Evolutionary conservation across 2,888 invertebrate species (phyloP).

Genomic region (Zelleria hepariella): DNA sequence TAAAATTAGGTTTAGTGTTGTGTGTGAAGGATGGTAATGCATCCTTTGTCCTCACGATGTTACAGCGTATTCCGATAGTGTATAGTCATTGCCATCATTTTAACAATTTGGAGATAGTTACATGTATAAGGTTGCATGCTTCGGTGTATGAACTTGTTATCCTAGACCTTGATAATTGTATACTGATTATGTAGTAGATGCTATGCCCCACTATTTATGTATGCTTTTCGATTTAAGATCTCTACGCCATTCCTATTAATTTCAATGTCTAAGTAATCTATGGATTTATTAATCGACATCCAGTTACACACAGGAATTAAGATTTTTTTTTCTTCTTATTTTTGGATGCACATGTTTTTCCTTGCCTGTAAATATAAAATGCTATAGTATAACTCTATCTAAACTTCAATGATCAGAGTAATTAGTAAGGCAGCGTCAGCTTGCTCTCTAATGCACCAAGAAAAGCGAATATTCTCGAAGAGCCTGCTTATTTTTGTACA

Average conservation of each 20-base stretch:
- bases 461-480: not conserved
- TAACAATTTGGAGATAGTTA: not conserved
- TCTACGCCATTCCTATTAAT: too few species aligned
- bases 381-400: too few species aligned
- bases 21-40: constrained; percentile 30
- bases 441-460: not conserved
- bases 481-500: not conserved
- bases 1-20: constrained; percentile 37
- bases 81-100: not conserved
- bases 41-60: not conserved
- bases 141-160: constrained; percentile 16
- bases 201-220: not conserved
- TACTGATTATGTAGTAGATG: not conserved
- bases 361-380: too few species aligned
- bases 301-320: too few species aligned
- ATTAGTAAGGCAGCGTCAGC: not conserved
- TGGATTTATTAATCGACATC: too few species aligned
- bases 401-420: not conserved
- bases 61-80: not conserved
- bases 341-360: too few species aligned
- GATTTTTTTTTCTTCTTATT: too few species aligned
- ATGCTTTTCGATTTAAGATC: too few species aligned
- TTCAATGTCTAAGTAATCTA: too few species aligned
- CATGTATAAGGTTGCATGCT: not conserved
- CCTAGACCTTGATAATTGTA: not conserved